Evolutionary conservation across 2,888 invertebrate species (phyloP).

Genomic region (Rhyacophila evoluta): DNA sequence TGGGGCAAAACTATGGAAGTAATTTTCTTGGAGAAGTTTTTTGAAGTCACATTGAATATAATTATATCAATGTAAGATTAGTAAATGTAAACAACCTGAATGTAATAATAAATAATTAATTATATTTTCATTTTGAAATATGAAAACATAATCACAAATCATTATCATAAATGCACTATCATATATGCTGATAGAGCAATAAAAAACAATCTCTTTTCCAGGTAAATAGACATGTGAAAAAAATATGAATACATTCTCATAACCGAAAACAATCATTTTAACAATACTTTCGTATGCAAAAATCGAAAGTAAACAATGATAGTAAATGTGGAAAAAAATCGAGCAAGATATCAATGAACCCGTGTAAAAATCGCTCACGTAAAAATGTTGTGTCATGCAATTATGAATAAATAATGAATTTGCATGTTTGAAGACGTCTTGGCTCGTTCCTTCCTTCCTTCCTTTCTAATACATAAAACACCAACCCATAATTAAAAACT

Average conservation of each 20-base stretch:
- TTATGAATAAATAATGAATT: neutral
- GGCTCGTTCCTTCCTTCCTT: neutral
- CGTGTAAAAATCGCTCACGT: neutral
- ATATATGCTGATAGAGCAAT: neutral
- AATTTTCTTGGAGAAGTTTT: too few relatives aligned
- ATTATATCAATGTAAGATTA: too few relatives aligned
- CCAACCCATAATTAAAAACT: neutral
- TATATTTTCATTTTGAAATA: too few relatives aligned
- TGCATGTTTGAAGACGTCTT: too few relatives aligned
- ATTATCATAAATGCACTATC: neutral
- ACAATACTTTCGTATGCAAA: neutral
- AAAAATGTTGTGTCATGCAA: neutral
- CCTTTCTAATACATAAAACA: neutral
- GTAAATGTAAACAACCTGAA: too few relatives aligned
- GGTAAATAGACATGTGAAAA: neutral
- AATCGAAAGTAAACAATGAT: conserved; percentile 3
- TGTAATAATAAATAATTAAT: too few relatives aligned
- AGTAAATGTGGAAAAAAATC: neutral
- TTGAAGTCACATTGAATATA: too few relatives aligned
- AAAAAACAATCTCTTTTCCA: neutral
- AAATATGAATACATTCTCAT: neutral
- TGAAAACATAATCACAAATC: neutral
- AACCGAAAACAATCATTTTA: neutral
- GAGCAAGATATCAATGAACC: neutral
- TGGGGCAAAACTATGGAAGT: too few relatives aligned